Evolutionary conservation across 1,140 invertebrate species (phyloP).

Genomic region (Amphibalanus amphitrite): DNA sequence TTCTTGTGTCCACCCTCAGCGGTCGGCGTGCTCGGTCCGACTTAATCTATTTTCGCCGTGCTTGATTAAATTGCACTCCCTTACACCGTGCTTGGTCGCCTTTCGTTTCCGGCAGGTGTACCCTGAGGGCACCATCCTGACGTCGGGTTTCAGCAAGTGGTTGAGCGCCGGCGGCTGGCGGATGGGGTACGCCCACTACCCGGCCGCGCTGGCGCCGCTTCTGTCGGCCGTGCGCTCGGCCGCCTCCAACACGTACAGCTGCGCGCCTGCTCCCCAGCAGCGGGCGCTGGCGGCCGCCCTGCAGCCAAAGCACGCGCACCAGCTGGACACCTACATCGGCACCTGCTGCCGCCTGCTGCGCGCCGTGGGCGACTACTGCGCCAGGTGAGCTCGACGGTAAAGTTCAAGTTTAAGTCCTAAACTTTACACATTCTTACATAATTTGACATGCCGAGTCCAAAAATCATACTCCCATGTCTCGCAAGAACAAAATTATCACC

Average conservation of each 20-base stretch:
- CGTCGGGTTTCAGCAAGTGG: constrained; percentile 17
- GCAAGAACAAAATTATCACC: too few relatives aligned
- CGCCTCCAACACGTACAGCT: constrained; percentile 17
- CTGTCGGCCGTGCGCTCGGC: constrained; percentile 9
- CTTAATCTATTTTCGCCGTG: too few relatives aligned
- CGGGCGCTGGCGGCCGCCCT: constrained; percentile 14
- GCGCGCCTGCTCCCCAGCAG: constrained; percentile 17
- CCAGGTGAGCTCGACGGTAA: too few relatives aligned
- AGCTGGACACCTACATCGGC: constrained; percentile 11
- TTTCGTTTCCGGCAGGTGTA: constrained; percentile 15
- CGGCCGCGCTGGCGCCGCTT: constrained; percentile 7
- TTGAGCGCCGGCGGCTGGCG: constrained; percentile 18
- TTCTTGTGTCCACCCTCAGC: too few relatives aligned
- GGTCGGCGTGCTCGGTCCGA: too few relatives aligned
- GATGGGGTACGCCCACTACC: constrained; percentile 17
- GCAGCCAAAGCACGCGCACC: neutral
- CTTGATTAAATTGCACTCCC: too few relatives aligned
- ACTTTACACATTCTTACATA: too few relatives aligned
- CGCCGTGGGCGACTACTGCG: constrained; percentile 12
- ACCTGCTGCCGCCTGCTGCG: constrained; percentile 12
- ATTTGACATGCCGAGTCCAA: too few relatives aligned
- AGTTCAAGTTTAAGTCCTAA: too few relatives aligned
- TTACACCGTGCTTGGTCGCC: too few relatives aligned
- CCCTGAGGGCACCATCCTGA: constrained; percentile 17
- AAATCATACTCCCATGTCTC: too few relatives aligned